Base-by-base conservation (phyloP, 2,113 vertebrate genomes). In the Caranx ignobilis region DNA sequence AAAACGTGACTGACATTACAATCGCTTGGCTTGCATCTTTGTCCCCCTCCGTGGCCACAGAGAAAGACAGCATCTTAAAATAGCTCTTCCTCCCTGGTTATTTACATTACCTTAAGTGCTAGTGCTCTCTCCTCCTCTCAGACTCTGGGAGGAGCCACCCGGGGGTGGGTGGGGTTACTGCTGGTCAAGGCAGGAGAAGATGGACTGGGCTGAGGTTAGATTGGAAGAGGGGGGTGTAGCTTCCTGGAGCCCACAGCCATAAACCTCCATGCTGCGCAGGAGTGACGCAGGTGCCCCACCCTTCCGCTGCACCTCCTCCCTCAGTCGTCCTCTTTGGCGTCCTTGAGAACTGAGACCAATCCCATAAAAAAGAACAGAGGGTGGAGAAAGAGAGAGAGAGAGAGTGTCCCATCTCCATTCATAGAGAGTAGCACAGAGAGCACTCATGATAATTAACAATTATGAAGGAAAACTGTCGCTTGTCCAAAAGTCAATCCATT, bases 361-460 rank as follows among this genome's bases (percentile, higher is more conserved):
- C 89, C 86, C 90, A 88, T 94, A 94, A 94, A 90, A 90, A 83
- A 73, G 66, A 85, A 71, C 65, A 60, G 67, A 63, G 66, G 83
- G 82, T 69, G 82, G 89, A 71, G 82, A 45, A 76, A 66, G 87
- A 48, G 55, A 66, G 31, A 66, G 31, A 35, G 12, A 35, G 80
- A 68, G 83, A 71, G 68, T 2, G 52, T 74, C 71, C 62, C 66
- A 86, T 80, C 76, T 67, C 82, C 91, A 92, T 94, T 93, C 90
- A 87, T 83, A 87, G 89, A 82, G 88, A 89, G 91, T 88, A 82
- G 88, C 84, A 85, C 77, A 64, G 77, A 91, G 83, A 93, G 93
- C 94, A 94, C 94, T 95, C 89, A 91, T 77, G 74, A 87, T 95
- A 91, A 95, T 95, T 91, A 94, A 94, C 90, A 93, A 94, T 93